phyloP scores from a whole-genome alignment of 30 jellyfish, hydroid and myxozoan species.

The Mastigias papua region DNA sequence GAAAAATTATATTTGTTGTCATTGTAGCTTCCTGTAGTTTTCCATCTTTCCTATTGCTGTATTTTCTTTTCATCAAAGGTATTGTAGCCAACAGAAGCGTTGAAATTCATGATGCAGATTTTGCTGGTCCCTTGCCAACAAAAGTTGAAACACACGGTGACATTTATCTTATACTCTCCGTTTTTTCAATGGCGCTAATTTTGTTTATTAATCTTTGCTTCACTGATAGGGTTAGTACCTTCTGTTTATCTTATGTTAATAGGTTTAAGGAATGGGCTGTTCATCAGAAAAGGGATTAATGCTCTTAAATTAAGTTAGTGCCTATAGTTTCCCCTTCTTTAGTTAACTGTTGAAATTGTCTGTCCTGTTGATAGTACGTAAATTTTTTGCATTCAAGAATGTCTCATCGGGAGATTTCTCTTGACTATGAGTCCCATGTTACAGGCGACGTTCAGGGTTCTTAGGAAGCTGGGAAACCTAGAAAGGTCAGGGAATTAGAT shows the following conservation, averaged over 20 bases:
- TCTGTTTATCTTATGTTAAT: neutral
- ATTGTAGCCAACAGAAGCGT: constrained; percentile 14
- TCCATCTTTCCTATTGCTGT: neutral
- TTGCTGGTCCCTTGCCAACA: constrained; percentile 41
- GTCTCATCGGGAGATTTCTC: too few species aligned
- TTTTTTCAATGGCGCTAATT: constrained; percentile 2
- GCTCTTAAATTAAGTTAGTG: too few species aligned
- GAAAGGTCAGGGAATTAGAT: too few species aligned
- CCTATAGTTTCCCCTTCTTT: too few species aligned
- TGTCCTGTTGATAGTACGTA: too few species aligned
- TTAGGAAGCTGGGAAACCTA: too few species aligned
- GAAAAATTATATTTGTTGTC: too few species aligned
- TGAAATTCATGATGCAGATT: constrained; percentile 11
- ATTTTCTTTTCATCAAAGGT: constrained; percentile 1
- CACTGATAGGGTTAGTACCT: constrained; percentile 4
- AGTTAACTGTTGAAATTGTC: too few species aligned
- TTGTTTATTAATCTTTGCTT: constrained; percentile 5
- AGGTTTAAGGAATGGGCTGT: constrained; percentile 55
- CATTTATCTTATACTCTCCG: constrained; percentile 41
- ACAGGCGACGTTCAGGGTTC: too few species aligned
- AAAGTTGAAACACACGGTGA: constrained; percentile 50
- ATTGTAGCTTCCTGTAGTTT: neutral
- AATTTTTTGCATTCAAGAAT: too few species aligned
- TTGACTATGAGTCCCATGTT: too few species aligned
- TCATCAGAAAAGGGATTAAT: constrained; percentile 35